Evolutionary conservation across 2,888 invertebrate species (phyloP), one percentile per base, ranked within the genome.

Genomic region (Asteroscopus sphinx): DNA sequence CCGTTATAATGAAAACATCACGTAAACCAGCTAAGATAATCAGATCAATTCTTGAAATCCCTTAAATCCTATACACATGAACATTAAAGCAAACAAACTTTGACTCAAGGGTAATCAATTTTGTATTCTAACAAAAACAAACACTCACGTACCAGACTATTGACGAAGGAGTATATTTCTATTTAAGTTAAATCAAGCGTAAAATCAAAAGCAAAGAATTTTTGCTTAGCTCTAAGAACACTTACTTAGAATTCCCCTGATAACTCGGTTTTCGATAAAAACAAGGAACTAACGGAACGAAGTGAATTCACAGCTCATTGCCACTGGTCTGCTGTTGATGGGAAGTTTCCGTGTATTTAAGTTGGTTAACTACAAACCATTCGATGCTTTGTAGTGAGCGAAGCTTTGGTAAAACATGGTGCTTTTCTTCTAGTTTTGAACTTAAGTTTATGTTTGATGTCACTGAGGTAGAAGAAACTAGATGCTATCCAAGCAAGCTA

Each of bases 301-400:
- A 52, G 39, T 55, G 42, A 58, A 58, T 53, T 48, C 51, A 15
- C 54, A 48, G 59, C 21, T 55, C 36, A 25, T 48, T 62, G 17
- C 30, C 33, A 17, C 36, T 13, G 33, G 33, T 35, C 60, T 61
- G 55, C 32, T 52, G 46, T 52, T 67, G 70, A 65, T 40, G 25
- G 47, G 37, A 44, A 64, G 46, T 66, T 68, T 73, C 70, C 59
- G 25, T 49, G 39, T 49, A 42, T 49, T 70, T 66, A 73, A 76
- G 41, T 56, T 68, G 16, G 57, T 47, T 32, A 33, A 36, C 25
- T 28, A 3, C 12, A 16, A 47, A 5, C 15, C 8, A 6, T 26
- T 64, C 39, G 44, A 15, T 48, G 33, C 30, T 49, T 25, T 46
- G 70, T 15, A 64, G 48, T 45, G 45, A 46, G 48, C 41, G 21